Evolutionary conservation across 2,113 vertebrate species (phyloP).

Genomic region (Hipposideros armiger): DNA sequence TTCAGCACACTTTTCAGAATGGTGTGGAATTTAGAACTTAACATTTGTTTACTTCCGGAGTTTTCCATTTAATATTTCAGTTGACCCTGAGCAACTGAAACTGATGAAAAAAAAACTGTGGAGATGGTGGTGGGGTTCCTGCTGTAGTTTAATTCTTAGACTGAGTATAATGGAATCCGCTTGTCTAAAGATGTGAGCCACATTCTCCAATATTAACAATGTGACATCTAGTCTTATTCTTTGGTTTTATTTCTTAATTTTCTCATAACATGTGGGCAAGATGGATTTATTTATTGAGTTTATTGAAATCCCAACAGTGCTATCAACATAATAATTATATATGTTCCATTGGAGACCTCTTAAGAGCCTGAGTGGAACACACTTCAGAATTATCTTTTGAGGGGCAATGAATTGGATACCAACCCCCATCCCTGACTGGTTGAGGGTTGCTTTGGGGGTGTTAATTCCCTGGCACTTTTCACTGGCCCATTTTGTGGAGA

Average conservation of each 20-base stretch:
- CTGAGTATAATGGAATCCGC: not conserved
- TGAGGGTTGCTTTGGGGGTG: not conserved
- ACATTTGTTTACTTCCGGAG: not conserved
- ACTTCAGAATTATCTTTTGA: not conserved
- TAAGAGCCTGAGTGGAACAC: not conserved
- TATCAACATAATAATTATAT: not conserved
- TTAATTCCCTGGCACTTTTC: not conserved
- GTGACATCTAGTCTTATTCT: not conserved
- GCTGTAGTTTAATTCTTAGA: not conserved
- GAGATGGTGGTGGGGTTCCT: too few species aligned
- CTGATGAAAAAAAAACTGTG: not conserved
- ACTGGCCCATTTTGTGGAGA: not conserved
- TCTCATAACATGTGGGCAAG: not conserved
- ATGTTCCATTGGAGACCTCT: not conserved
- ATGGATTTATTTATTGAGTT: not conserved
- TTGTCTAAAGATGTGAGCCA: not conserved
- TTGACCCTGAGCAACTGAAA: not conserved
- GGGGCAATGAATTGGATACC: not conserved
- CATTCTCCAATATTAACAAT: not conserved
- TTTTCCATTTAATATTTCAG: not conserved
- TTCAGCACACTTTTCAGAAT: not conserved
- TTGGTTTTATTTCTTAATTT: not conserved
- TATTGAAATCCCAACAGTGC: not conserved
- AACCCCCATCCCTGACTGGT: not conserved
- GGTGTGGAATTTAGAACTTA: not conserved